phyloP scores from a whole-genome alignment of 2,888 invertebrate species.

The Teleogryllus oceanicus region DNA sequence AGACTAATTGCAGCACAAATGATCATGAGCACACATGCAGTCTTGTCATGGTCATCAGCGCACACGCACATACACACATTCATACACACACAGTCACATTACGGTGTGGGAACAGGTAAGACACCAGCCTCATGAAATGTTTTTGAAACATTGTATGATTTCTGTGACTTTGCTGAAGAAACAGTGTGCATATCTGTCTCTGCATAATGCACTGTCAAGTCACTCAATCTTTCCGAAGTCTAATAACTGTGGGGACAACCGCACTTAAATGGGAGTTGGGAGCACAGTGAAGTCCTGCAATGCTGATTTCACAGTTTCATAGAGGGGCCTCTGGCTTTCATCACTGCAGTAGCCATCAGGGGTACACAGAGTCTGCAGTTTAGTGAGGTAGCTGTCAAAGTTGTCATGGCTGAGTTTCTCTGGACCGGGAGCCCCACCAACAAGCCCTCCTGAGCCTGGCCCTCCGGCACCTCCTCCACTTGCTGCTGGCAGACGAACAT shows the following conservation, averaged over 20 bases:
- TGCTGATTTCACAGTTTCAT: conserved; percentile 86
- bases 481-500: conserved; percentile 70
- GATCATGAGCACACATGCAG: too few species aligned
- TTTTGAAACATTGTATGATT: neutral
- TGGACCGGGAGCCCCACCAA: conserved; percentile 47
- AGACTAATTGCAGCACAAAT: too few species aligned
- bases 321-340: conserved; percentile 74
- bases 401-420: conserved; percentile 80
- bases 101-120: too few species aligned
- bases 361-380: conserved; percentile 84
- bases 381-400: conserved; percentile 88
- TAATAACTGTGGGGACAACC: conserved; percentile 18
- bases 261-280: conserved; percentile 77
- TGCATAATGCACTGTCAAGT: conserved; percentile 26
- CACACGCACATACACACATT: too few species aligned
- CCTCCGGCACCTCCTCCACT: conserved; percentile 57
- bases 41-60: too few species aligned
- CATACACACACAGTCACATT: too few species aligned
- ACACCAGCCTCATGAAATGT: too few species aligned
- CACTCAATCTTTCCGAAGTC: conserved; percentile 23
- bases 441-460: conserved; percentile 46
- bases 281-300: conserved; percentile 88
- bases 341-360: conserved; percentile 79
- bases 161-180: neutral
- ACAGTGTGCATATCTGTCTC: neutral